A percentile compares a stretch with the other conserved stretches of the same genome.
Conservation (phyloP, 2,888 invertebrate species). For the Byasa hedistus region DNA sequence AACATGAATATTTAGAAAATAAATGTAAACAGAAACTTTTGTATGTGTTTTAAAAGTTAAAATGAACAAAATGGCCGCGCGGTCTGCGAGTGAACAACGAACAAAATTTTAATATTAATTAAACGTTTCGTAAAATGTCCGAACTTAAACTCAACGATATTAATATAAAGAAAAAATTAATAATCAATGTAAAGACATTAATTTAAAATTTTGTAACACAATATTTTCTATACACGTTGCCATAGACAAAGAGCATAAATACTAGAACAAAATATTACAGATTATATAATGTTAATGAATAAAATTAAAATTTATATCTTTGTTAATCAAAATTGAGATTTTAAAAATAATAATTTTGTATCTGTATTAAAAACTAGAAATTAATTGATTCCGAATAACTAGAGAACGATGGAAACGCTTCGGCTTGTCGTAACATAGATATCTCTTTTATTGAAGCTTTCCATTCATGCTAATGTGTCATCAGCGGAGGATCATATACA, state of each 20-base stretch:
- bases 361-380: too few species aligned
- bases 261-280: too few species aligned
- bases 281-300: too few species aligned
- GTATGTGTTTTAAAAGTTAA: not conserved
- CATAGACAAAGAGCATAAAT: too few species aligned
- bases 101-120: too few species aligned
- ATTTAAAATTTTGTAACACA: not conserved
- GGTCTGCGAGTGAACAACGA: not conserved
- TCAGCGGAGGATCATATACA: constrained; percentile 1
- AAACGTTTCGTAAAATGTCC: too few species aligned
- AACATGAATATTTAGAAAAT: not conserved
- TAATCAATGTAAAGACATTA: not conserved
- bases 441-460: constrained; percentile 20
- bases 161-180: constrained; percentile 3
- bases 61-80: not conserved
- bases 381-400: too few species aligned
- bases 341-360: too few species aligned
- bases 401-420: not conserved
- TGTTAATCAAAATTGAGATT: too few species aligned
- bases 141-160: too few species aligned
- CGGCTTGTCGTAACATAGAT: constrained; percentile 11
- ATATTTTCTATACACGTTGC: too few species aligned
- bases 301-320: too few species aligned
- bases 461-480: constrained; percentile 1
- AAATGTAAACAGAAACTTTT: not conserved